Evolutionary conservation across 2,797 vertebrate species (phyloP).

Genomic region (Fratercula arctica): DNA sequence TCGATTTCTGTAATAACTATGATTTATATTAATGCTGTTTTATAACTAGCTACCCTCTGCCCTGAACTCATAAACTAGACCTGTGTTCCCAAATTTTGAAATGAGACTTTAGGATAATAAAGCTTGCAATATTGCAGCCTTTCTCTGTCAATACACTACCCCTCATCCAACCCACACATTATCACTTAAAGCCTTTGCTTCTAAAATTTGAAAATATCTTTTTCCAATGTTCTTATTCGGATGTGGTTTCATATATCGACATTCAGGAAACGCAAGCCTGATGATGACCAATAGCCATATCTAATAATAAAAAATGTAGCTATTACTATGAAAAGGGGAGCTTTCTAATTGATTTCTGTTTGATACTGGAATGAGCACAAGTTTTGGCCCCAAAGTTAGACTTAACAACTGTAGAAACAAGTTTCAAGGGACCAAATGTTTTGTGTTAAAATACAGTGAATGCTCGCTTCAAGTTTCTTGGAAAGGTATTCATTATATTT

Average conservation of each 20-base stretch:
- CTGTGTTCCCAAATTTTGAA: not conserved
- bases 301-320: not conserved
- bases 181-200: not conserved
- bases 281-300: not conserved
- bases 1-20: slow-evolving; percentile 26
- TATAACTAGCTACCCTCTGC: not conserved
- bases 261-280: not conserved
- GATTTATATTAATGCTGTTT: slow-evolving; percentile 44
- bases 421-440: not conserved
- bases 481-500: not conserved
- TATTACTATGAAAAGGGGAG: not conserved
- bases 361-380: not conserved
- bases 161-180: not conserved
- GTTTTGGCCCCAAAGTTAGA: not conserved
- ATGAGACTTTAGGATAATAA: not conserved
- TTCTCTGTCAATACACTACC: not conserved
- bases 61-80: not conserved
- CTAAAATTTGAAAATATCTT: not conserved
- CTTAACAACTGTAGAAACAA: not conserved
- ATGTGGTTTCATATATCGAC: not conserved
- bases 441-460: not conserved
- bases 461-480: fast-evolving
- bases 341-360: not conserved
- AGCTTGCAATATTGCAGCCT: not conserved
- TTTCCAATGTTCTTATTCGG: not conserved